Percentiles rank a stretch among this genome's conserved stretches.
Evolutionary conservation across 1,140 invertebrate genomes (phyloP).

Genomic region (Drosophila guanche): DNA sequence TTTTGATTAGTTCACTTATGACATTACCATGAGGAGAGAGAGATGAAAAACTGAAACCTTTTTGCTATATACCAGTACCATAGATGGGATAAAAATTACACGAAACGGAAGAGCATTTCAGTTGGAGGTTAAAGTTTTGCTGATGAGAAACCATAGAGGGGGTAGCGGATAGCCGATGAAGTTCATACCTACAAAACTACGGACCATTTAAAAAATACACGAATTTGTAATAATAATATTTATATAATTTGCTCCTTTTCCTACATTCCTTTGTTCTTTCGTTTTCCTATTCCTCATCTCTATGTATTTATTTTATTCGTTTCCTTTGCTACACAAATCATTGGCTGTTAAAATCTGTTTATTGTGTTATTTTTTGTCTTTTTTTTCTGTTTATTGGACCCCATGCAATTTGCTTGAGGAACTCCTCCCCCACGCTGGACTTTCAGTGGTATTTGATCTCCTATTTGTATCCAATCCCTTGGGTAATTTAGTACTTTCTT

Average conservation of each 20-base stretch:
- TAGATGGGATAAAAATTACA: neutral
- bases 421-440: constrained; percentile 1
- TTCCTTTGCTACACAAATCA: constrained; percentile 38
- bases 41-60: constrained; percentile 61
- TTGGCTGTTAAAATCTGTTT: constrained; percentile 48
- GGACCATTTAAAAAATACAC: constrained; percentile 73
- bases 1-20: constrained; percentile 67
- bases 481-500: constrained; percentile 22
- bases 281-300: constrained; percentile 4
- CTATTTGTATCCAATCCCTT: constrained; percentile 11
- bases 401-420: constrained; percentile 74
- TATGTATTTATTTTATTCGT: constrained; percentile 6
- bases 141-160: constrained; percentile 28
- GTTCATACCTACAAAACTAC: constrained; percentile 69
- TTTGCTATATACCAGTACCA: constrained; percentile 15
- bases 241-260: constrained; percentile 18
- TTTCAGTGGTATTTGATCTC: too few relatives aligned
- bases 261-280: constrained; percentile 1
- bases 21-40: constrained; percentile 22
- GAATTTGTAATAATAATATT: constrained; percentile 43
- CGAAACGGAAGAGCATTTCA: constrained; percentile 2
- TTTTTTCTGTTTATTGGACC: constrained; percentile 56
- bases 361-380: constrained; percentile 40
- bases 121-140: constrained; percentile 11
- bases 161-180: constrained; percentile 41